These are phyloP conservation scores for Smutsia gigantea DNA, from an alignment of 2,797 vertebrate genomes.

Conservation along the genomic window DNA sequence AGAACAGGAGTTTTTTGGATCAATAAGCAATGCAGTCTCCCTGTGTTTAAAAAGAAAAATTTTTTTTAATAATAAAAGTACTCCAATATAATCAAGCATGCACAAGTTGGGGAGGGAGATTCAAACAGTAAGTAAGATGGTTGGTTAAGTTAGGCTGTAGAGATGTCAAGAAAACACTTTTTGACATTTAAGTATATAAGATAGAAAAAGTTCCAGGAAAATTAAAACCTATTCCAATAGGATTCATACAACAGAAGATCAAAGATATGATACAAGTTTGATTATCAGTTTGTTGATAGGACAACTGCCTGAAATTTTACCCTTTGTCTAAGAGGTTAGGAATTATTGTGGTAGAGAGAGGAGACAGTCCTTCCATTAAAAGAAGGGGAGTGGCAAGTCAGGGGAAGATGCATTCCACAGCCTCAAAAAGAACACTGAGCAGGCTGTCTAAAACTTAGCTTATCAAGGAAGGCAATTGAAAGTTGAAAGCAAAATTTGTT, in stretches of 20 bases:
- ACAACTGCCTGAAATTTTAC: conserved; percentile 55
- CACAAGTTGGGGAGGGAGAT: conserved; percentile 7
- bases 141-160: not conserved
- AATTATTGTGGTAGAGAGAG: conserved; percentile 53
- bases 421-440: conserved; percentile 58
- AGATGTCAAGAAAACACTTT: conserved; percentile 51
- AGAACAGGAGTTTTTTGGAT: conserved; percentile 98
- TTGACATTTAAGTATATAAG: not conserved
- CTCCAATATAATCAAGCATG: conserved; percentile 49
- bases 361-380: conserved; percentile 47
- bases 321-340: conserved; percentile 57
- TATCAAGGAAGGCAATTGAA: conserved; percentile 64
- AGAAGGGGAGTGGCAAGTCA: not conserved
- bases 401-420: conserved; percentile 25
- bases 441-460: conserved; percentile 69
- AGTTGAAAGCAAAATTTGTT: conserved; percentile 73
- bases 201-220: conserved; percentile 37
- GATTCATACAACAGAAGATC: conserved; percentile 44
- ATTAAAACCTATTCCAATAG: not conserved
- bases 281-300: conserved; percentile 13
- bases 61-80: conserved; percentile 35
- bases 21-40: conserved; percentile 98
- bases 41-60: conserved; percentile 84
- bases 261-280: conserved; percentile 28
- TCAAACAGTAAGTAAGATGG: conserved; percentile 46